phyloP scores from a whole-genome alignment of 2,888 invertebrate species.

The Pegoplata infirma region DNA sequence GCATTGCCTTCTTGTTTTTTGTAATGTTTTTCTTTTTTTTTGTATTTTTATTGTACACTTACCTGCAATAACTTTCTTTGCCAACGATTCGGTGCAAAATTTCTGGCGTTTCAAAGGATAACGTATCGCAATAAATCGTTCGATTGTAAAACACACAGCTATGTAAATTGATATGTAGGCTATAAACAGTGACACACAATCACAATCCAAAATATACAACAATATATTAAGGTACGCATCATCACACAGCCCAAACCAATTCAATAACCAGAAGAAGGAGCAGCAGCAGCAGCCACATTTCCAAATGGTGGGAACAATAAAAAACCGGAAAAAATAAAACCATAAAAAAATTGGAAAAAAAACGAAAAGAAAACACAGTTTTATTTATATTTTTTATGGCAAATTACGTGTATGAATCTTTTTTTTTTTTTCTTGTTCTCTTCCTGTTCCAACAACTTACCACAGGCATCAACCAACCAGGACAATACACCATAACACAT shows the following conservation, averaged over 20 bases:
- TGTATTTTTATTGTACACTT: constrained; percentile 58
- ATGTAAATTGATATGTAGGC: constrained; percentile 86
- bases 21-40: too few species aligned
- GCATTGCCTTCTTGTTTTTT: too few species aligned
- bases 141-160: constrained; percentile 86
- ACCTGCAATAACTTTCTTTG: constrained; percentile 82
- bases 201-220: neutral
- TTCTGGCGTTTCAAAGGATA: constrained; percentile 85
- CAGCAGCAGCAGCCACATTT: constrained; percentile 29
- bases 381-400: neutral
- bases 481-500: constrained; percentile 81
- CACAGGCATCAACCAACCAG: constrained; percentile 84
- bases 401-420: constrained; percentile 37
- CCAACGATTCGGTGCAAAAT: constrained; percentile 84
- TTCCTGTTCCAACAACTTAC: constrained; percentile 79
- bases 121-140: constrained; percentile 87
- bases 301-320: constrained; percentile 28
- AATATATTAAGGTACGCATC: neutral
- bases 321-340: constrained; percentile 58
- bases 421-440: neutral
- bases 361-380: neutral
- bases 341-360: constrained; percentile 43
- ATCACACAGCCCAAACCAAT: neutral
- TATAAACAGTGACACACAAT: constrained; percentile 64
- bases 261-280: neutral